A percentile compares a stretch with the other conserved stretches of the same genome.
Conservation (phyloP, 2,888 invertebrate genomes). For the Bugula neritina region DNA sequence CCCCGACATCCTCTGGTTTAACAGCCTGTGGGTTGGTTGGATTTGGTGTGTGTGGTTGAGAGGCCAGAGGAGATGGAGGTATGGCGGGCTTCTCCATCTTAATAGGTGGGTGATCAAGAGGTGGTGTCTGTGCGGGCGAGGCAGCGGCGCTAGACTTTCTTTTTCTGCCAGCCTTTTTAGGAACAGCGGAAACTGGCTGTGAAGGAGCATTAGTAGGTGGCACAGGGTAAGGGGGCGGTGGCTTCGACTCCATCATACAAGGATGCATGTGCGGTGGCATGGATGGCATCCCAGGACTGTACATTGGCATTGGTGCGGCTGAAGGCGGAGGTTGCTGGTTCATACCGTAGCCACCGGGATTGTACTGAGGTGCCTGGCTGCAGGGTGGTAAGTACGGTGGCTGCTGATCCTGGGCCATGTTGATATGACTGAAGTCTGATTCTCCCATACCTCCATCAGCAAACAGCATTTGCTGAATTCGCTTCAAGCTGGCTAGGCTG, state of each 20-base stretch:
- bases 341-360: background rate
- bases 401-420: conserved; percentile 23
- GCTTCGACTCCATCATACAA: conserved; percentile 17
- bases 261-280: background rate
- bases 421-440: conserved; percentile 27
- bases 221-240: conserved; percentile 19
- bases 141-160: background rate
- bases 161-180: conserved; percentile 17
- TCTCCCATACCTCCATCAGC: conserved; percentile 57
- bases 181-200: background rate
- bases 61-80: conserved; percentile 9
- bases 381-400: background rate
- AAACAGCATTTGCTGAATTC: conserved; percentile 87
- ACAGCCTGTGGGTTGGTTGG: background rate
- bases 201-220: background rate
- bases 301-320: background rate
- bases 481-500: conserved; percentile 79
- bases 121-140: conserved; percentile 2
- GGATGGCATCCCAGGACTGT: background rate
- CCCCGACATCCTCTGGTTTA: background rate
- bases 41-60: background rate
- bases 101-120: background rate
- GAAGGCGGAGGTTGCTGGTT: background rate
- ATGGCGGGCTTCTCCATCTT: conserved; percentile 18
- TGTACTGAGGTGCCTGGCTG: background rate